Conservation (phyloP, 2,113 vertebrate species). For the Uria lomvia region DNA sequence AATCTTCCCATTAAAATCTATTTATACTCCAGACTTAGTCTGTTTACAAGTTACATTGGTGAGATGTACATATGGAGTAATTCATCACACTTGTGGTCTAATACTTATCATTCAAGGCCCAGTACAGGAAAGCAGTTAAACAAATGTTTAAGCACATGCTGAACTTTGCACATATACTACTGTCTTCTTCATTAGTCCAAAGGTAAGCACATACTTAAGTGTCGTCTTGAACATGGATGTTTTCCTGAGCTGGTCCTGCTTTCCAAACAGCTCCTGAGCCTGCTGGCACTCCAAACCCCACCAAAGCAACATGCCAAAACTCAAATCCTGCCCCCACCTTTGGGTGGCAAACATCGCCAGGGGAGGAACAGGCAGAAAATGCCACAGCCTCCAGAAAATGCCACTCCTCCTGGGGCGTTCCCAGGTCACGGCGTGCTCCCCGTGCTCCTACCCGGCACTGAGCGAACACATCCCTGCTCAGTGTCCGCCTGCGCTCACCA, state of each 20-base stretch:
- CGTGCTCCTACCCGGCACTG: accelerated
- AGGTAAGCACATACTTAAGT: not conserved
- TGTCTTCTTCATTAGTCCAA: not conserved
- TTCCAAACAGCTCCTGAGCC: not conserved
- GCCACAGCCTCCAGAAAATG: no score
- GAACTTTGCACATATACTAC: not conserved
- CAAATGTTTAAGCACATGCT: not conserved
- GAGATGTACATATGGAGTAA: not conserved
- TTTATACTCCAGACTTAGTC: not conserved
- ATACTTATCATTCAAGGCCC: not conserved
- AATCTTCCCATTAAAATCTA: not conserved
- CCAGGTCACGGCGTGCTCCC: not conserved
- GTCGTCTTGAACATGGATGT: not conserved
- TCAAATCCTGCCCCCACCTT: no score
- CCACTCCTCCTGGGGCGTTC: accelerated
- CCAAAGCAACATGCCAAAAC: not conserved
- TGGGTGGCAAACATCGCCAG: not conserved
- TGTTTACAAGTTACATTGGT: not conserved
- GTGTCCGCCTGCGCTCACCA: not conserved
- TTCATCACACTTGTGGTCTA: not conserved
- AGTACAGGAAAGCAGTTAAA: not conserved
- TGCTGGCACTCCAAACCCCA: not conserved
- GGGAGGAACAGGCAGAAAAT: accelerated
- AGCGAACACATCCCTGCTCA: not conserved
- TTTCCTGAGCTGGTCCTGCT: not conserved